phyloP scores from a whole-genome alignment of 1,140 invertebrate species.

The Araneus ventricosus region DNA sequence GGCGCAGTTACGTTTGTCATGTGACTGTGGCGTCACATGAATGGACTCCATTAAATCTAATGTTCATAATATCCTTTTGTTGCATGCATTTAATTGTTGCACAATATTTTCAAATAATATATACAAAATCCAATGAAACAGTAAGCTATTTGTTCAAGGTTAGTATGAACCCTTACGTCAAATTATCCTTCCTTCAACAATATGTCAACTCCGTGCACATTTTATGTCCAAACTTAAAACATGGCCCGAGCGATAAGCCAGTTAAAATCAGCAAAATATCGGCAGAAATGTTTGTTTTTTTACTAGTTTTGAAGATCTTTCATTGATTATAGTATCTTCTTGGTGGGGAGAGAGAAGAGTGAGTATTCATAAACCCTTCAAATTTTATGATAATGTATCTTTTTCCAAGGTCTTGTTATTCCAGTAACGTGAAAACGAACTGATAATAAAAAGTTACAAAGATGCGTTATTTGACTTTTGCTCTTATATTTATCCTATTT shows the following conservation, averaged over 20 bases:
- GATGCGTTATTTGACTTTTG: constrained; percentile 58
- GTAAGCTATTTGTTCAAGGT: not conserved
- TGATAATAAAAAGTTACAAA: constrained; percentile 51
- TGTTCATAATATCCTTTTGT: too few relatives aligned
- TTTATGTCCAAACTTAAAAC: constrained; percentile 41
- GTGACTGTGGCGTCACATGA: too few relatives aligned
- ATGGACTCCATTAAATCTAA: too few relatives aligned
- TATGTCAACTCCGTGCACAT: not conserved
- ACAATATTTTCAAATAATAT: too few relatives aligned
- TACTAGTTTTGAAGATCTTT: constrained; percentile 3
- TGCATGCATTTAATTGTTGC: too few relatives aligned
- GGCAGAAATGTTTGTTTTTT: constrained; percentile 56
- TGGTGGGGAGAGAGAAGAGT: not conserved
- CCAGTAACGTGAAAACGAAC: constrained; percentile 39
- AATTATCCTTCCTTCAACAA: constrained; percentile 19
- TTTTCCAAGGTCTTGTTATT: constrained; percentile 61
- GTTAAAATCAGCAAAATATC: constrained; percentile 59
- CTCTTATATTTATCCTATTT: constrained; percentile 31
- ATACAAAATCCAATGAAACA: not conserved
- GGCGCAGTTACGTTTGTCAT: too few relatives aligned
- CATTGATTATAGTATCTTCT: constrained; percentile 48
- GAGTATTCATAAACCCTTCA: constrained; percentile 61
- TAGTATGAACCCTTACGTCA: not conserved
- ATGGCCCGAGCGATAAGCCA: constrained; percentile 22
- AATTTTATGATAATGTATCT: constrained; percentile 70